phyloP scores from a whole-genome alignment of 92 coral and sea anemone species.

The Palythoa heliodiscus region DNA sequence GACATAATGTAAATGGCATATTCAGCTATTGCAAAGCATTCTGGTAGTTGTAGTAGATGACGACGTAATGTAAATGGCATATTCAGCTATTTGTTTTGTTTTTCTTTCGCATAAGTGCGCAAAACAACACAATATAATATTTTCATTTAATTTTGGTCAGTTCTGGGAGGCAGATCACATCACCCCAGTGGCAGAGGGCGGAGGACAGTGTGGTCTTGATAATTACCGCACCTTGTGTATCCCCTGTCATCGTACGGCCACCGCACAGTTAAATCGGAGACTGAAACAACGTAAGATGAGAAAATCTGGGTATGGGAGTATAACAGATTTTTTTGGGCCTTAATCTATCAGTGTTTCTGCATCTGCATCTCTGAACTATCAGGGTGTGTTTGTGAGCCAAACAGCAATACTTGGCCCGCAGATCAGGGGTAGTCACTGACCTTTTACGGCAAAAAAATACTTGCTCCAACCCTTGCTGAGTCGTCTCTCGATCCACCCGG shows the following conservation, averaged over 20 bases:
- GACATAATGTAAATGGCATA: too few relatives aligned
- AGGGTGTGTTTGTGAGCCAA: too few relatives aligned
- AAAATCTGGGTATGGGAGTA: constrained; percentile 67
- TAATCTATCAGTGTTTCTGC: neutral
- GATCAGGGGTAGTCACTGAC: too few relatives aligned
- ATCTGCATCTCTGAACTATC: neutral
- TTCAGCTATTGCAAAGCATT: too few relatives aligned
- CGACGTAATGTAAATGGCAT: too few relatives aligned
- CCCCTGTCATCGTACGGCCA: constrained; percentile 90
- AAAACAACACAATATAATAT: neutral
- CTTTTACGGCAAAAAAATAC: too few relatives aligned
- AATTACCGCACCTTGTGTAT: constrained; percentile 92
- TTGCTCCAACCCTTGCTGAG: too few relatives aligned
- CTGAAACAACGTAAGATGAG: constrained; percentile 63
- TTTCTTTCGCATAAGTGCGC: neutral
- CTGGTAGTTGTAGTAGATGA: too few relatives aligned
- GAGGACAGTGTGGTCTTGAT: constrained; percentile 96
- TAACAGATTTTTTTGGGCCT: constrained; percentile 73
- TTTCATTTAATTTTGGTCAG: constrained; percentile 29
- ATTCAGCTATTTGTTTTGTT: too few relatives aligned
- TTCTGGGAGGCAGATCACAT: constrained; percentile 99
- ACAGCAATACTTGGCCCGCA: too few relatives aligned
- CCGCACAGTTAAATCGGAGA: constrained; percentile 71
- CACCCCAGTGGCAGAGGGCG: constrained; percentile 95
- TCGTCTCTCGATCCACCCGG: too few relatives aligned